Evolutionary conservation across 2,797 vertebrate species (phyloP).

Genomic region (Anableps anableps): DNA sequence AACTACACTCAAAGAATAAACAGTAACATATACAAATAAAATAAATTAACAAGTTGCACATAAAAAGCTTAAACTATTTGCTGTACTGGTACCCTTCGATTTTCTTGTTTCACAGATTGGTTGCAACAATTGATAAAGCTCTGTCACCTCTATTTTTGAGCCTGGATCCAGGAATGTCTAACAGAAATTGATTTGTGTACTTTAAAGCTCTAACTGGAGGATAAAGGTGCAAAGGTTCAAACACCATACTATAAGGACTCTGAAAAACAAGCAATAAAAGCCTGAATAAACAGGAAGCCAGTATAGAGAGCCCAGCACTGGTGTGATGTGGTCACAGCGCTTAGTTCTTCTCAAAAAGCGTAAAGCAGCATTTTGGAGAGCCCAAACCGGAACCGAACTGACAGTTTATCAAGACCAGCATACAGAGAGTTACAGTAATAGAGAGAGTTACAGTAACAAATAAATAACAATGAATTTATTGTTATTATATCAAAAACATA

Average conservation of each 20-base stretch:
- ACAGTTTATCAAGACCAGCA: neutral
- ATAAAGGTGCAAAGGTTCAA: neutral
- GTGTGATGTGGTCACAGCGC: neutral
- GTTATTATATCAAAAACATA: too few relatives aligned
- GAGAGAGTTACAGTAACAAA: too few relatives aligned
- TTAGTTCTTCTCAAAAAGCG: neutral
- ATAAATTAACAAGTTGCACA: neutral
- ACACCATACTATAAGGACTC: neutral
- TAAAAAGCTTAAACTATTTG: neutral
- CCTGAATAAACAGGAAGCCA: neutral
- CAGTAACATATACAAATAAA: neutral
- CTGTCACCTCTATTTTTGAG: neutral
- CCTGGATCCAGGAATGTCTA: neutral
- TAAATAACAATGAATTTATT: too few relatives aligned
- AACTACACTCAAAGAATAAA: neutral
- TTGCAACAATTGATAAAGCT: neutral
- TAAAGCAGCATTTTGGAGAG: neutral
- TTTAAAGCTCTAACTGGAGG: neutral
- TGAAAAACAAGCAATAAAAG: neutral
- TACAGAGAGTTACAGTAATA: too few relatives aligned
- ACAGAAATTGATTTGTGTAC: neutral
- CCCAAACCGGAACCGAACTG: neutral
- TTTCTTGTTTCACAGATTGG: neutral
- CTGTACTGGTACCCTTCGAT: neutral
- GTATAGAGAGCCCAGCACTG: neutral